phyloP scores from a whole-genome alignment of 2,113 vertebrate genomes.

The Grammomys surdaster region DNA sequence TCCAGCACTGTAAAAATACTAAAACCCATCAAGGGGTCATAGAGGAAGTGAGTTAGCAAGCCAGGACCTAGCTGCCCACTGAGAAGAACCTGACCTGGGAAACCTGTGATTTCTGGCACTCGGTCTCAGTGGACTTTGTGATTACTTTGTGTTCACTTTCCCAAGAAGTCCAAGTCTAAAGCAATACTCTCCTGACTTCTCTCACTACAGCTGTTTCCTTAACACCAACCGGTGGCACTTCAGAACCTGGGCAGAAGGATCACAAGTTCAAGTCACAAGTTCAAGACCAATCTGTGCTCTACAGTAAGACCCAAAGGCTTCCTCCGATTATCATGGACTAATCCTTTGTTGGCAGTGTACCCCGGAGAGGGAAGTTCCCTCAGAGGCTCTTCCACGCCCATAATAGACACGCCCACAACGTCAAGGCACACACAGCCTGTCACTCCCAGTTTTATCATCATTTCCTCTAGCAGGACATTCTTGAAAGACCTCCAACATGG shows the following conservation, averaged over 20 bases:
- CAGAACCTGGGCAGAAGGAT: neutral
- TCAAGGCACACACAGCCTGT: neutral
- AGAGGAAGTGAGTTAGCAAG: neutral
- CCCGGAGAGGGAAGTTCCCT: neutral
- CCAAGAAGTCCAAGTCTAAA: neutral
- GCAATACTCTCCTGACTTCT: accelerated
- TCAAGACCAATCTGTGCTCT: neutral
- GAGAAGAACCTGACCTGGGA: neutral
- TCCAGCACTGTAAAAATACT: neutral
- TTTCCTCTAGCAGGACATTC: neutral
- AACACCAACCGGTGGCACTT: neutral
- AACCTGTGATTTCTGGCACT: neutral
- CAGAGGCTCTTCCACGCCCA: neutral
- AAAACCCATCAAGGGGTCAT: neutral
- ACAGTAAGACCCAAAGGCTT: neutral
- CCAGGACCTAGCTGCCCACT: neutral
- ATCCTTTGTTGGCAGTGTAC: neutral
- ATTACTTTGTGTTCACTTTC: neutral
- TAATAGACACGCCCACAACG: neutral
- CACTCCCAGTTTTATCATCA: constrained; percentile 9
- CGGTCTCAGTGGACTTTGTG: neutral
- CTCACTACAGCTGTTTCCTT: neutral
- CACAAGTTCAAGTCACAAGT: neutral
- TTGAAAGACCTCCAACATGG: constrained; percentile 11
- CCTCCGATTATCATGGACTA: neutral